Evolutionary conservation across 2,888 invertebrate genomes (phyloP).

Genomic region (Himalopsyche anomala): DNA sequence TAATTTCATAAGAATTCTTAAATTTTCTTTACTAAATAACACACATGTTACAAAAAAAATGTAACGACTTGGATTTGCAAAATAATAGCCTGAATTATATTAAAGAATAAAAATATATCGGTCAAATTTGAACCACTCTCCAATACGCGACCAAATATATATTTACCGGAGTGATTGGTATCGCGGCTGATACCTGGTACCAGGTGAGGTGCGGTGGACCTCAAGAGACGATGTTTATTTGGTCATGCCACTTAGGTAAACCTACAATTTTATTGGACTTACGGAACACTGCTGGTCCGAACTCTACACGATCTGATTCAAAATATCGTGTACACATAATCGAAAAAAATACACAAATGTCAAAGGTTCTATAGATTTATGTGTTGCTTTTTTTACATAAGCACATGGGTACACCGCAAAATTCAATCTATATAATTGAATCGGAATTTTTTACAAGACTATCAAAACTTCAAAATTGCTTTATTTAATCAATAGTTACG

Average conservation of each 20-base stretch:
- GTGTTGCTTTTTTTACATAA: not conserved
- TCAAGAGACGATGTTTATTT: constrained; percentile 32
- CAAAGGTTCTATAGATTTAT: constrained; percentile 18
- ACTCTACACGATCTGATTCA: not conserved
- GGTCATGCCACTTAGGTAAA: constrained; percentile 31
- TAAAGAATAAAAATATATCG: no score
- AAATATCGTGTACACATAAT: constrained; percentile 11
- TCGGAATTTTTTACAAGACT: not conserved
- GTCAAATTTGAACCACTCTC: not conserved
- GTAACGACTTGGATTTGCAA: no score
- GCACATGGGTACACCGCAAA: not conserved
- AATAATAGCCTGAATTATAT: no score
- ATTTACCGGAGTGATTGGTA: constrained; percentile 25
- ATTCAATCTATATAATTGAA: constrained; percentile 5
- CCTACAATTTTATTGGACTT: constrained; percentile 33
- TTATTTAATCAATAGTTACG: no score
- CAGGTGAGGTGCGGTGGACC: constrained; percentile 30
- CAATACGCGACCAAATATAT: constrained; percentile 19
- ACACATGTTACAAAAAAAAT: no score
- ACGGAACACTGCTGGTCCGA: not conserved
- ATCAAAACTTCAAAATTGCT: no score
- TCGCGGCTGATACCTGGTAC: not conserved
- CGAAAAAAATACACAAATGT: constrained; percentile 8
- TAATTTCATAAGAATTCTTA: no score
- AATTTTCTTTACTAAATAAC: no score